phyloP scores from a whole-genome alignment of 2,113 vertebrate genomes.

The Bubo scandiacus region DNA sequence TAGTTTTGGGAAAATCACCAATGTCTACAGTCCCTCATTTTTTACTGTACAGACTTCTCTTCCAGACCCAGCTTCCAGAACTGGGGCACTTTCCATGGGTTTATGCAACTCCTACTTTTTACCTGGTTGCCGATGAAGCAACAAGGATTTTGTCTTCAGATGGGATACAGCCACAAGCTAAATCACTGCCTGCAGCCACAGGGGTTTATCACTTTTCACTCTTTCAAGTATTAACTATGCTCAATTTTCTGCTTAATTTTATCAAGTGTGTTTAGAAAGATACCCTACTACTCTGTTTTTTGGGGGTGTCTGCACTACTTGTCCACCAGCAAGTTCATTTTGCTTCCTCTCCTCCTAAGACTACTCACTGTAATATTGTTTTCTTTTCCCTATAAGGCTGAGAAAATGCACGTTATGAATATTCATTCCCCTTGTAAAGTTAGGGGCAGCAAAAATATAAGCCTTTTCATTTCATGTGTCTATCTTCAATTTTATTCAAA shows the following conservation, averaged over 20 bases:
- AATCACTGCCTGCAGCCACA: not conserved
- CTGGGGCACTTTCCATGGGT: not conserved
- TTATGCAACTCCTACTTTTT: not conserved
- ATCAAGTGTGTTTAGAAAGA: not conserved
- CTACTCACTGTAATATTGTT: not conserved
- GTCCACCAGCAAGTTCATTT: not conserved
- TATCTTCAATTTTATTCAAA: not conserved
- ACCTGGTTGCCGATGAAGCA: not conserved
- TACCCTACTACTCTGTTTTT: not conserved
- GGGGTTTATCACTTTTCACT: not conserved
- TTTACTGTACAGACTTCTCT: not conserved
- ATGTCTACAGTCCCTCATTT: not conserved
- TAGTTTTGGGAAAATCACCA: not conserved
- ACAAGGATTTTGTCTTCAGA: not conserved
- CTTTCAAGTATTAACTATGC: not conserved
- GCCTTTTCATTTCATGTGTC: not conserved
- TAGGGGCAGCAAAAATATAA: not conserved
- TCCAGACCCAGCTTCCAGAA: not conserved
- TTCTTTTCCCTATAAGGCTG: not conserved
- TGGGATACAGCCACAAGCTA: not conserved
- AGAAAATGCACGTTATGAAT: not conserved
- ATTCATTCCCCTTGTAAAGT: not conserved
- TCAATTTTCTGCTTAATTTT: constrained; percentile 33
- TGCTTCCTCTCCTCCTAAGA: not conserved
- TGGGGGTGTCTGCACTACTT: not conserved